phyloP scores from a whole-genome alignment of 2,888 invertebrate genomes.

The Hybos culiciformis region DNA sequence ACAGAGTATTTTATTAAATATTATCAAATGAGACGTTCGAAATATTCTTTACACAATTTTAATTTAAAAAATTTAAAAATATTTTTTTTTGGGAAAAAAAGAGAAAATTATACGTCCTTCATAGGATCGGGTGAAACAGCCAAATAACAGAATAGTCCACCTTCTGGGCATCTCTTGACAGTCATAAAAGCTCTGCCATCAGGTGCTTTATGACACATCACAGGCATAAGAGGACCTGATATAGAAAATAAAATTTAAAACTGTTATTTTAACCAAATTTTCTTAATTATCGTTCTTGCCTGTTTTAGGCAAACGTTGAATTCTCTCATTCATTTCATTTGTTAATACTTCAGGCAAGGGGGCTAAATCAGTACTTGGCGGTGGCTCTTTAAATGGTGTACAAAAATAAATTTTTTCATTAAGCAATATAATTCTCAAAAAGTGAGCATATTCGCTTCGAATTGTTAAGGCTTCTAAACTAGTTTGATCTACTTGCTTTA shows the following conservation, averaged over 20 bases:
- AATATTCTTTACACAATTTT: too few relatives aligned
- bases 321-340: conserved; percentile 24
- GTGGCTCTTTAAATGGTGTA: conserved; percentile 37
- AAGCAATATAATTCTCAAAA: conserved; percentile 38
- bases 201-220: conserved; percentile 38
- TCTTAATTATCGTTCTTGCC: conserved; percentile 15
- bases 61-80: too few relatives aligned
- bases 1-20: too few relatives aligned
- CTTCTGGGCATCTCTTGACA: conserved; percentile 38
- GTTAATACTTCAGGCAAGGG: conserved; percentile 38
- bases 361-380: conserved; percentile 27
- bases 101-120: too few relatives aligned
- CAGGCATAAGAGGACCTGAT: conserved; percentile 38
- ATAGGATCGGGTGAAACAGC: conserved; percentile 35
- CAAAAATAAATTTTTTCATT: conserved; percentile 34
- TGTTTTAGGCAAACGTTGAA: conserved; percentile 36
- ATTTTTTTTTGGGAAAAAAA: too few relatives aligned
- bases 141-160: conserved; percentile 42
- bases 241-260: too few relatives aligned
- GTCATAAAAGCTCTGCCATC: conserved; percentile 41
- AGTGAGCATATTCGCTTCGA: conserved; percentile 40
- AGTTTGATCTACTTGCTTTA: conserved; percentile 35
- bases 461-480: conserved; percentile 36
- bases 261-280: not conserved
- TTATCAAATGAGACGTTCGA: too few relatives aligned